Conservation (phyloP, 1,140 invertebrate species). For the Drosophila serrata region DNA sequence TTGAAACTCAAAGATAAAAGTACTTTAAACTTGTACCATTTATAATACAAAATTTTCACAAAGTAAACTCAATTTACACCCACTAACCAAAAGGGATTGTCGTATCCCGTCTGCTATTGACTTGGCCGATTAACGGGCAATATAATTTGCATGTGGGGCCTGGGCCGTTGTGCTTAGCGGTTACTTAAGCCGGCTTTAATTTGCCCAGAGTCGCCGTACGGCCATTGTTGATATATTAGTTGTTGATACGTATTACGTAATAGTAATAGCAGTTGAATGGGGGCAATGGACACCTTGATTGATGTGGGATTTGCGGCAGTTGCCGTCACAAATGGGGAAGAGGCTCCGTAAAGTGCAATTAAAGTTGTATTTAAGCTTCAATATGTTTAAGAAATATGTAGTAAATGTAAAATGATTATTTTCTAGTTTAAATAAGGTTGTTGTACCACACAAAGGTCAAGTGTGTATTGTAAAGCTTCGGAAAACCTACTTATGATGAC, state of each 20-base stretch:
- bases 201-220: constrained; percentile 15
- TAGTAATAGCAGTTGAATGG: constrained; percentile 17
- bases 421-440: not conserved
- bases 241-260: constrained; percentile 24
- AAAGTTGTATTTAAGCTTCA: constrained; percentile 1
- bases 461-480: not conserved
- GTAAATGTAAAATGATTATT: not conserved
- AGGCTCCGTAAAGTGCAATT: not conserved
- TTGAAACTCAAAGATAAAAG: not conserved
- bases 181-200: constrained; percentile 71
- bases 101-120: constrained; percentile 19
- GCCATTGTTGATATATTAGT: constrained; percentile 36
- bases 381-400: not conserved
- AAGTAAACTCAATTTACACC: not conserved
- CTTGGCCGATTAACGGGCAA: constrained; percentile 53
- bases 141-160: constrained; percentile 54
- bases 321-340: constrained; percentile 30
- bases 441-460: not conserved
- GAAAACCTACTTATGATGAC: not conserved
- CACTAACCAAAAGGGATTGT: no score
- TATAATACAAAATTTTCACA: not conserved
- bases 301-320: constrained; percentile 78
- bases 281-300: constrained; percentile 66
- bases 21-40: not conserved
- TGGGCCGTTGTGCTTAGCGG: constrained; percentile 61